Evolutionary conservation across 2,113 vertebrate genomes (phyloP), one percentile per base, ranked within the genome.

Genomic region (Antidorcas marsupialis): DNA sequence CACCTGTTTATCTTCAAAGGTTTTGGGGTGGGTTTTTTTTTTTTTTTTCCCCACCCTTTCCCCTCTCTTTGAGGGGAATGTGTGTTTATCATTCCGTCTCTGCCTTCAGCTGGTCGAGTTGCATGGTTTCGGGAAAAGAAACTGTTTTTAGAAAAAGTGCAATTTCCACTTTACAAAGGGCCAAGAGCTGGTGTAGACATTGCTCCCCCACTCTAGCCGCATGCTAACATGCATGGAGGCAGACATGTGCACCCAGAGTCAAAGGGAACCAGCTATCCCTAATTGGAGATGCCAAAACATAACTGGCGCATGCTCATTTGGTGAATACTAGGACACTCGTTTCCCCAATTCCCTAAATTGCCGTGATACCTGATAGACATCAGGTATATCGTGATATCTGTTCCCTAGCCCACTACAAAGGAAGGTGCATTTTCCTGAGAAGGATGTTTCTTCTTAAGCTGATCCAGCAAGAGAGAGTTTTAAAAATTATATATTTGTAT

Each of bases 1-100:
- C 93, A 97, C 98, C 97, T 97, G 95, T 98, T 98, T 98, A 85
- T 78, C 55, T 78, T 74, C 67, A 67, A 87, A 93, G 97, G 30
- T 78, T 86, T 78, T 45, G 13, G 95, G 94, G 89, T 91, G 94
- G 45, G 45, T 93, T 79, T 84, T 74, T 62, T 95, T 25, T 71
- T 55, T 27, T 36, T 10, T 36, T 21, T 25, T 27, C 1, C 1
- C 28, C n/a, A 13, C 14, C 28, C 52, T 16, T 45, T 33, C 11
- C 6, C 28, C 28, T 21, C 94, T 57, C 28, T 14, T 13, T 45
- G 45, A 50, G 94, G 13, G 25, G 47, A 30, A 81, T 74, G 27
- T 30, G 16, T 57, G 4, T 87, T 89, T 92, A 57, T 55, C 81
- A 55, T 93, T 82, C 16, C 45, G 2, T 83, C 79, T 53, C 62